Percentiles rank a stretch among this genome's conserved stretches.
Evolutionary conservation across 2,113 vertebrate species (phyloP).

Genomic region (Equus przewalskii): DNA sequence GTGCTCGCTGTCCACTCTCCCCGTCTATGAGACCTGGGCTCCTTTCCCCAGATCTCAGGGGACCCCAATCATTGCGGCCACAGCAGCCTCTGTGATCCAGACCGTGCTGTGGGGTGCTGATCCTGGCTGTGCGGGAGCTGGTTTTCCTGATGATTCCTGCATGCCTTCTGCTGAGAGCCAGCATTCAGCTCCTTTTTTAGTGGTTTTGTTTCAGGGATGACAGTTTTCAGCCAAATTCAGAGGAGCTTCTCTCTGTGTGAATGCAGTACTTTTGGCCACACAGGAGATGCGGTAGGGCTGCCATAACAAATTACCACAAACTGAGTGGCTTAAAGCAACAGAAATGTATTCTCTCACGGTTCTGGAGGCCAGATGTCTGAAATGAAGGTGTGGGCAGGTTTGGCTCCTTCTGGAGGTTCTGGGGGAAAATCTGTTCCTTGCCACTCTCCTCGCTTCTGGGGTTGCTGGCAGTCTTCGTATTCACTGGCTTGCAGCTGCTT

Average conservation of each 20-base stretch:
- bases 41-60: not conserved
- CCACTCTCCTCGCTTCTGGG: not conserved
- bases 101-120: not conserved
- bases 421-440: fast-evolving
- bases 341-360: not conserved
- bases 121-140: not conserved
- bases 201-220: not conserved
- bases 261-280: not conserved
- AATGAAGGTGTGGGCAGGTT: not conserved
- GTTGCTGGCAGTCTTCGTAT: not conserved
- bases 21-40: not conserved
- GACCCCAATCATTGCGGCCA: not conserved
- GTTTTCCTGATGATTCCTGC: not conserved
- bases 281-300: not conserved
- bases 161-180: not conserved
- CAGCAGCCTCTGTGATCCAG: not conserved
- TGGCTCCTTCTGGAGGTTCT: not conserved
- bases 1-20: not conserved
- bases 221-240: not conserved
- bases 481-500: not conserved
- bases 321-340: not conserved
- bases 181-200: not conserved
- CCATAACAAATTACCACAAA: not conserved
- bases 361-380: not conserved
- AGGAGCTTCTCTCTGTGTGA: not conserved